Evolutionary conservation across 2,113 vertebrate genomes (phyloP).

Genomic region (Parus major): DNA sequence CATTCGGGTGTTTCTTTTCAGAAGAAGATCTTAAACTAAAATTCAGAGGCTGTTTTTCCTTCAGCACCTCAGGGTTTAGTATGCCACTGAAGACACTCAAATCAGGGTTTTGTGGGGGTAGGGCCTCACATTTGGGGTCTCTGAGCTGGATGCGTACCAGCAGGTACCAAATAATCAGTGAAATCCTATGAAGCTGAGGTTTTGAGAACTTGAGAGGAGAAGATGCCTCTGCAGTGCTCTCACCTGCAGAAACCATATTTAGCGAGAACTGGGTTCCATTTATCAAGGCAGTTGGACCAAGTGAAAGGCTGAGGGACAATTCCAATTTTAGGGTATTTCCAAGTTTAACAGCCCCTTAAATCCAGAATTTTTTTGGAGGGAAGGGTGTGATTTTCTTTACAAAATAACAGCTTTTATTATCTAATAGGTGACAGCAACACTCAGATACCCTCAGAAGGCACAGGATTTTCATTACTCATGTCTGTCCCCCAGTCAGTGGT

Average conservation of each 20-base stretch:
- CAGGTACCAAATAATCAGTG: rapidly evolving
- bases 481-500: rapidly evolving
- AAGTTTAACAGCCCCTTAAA: background rate
- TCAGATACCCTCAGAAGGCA: rapidly evolving
- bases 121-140: background rate
- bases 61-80: background rate
- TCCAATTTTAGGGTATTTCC: background rate
- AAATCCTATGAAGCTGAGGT: rapidly evolving
- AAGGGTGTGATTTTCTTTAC: background rate
- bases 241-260: background rate
- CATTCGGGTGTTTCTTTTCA: background rate
- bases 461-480: no score
- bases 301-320: background rate
- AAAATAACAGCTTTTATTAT: background rate
- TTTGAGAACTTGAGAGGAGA: background rate
- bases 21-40: background rate
- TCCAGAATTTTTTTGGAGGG: background rate
- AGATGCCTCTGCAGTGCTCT: background rate
- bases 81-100: background rate
- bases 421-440: rapidly evolving
- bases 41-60: background rate
- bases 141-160: background rate
- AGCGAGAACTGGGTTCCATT: background rate
- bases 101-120: background rate
- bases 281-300: no score